A percentile compares a stretch with the other conserved stretches of the same genome.
Evolutionary conservation across 2,113 vertebrate species (phyloP).

Genomic region (Pithys albifrons): DNA sequence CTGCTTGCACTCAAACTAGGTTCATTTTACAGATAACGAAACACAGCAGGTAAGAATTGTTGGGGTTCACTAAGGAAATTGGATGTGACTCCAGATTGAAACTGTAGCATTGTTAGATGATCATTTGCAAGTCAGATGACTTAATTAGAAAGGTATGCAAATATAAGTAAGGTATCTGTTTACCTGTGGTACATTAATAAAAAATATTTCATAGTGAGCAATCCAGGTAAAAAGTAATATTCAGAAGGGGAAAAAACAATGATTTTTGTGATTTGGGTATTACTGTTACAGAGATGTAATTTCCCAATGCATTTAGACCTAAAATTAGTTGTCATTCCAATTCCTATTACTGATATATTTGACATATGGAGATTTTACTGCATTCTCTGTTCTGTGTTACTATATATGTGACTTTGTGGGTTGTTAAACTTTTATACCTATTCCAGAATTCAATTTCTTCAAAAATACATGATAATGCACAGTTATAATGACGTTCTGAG

Average conservation of each 20-base stretch:
- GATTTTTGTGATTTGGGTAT: not conserved
- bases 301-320: not conserved
- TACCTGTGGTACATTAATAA: not conserved
- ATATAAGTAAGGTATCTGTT: not conserved
- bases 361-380: not conserved
- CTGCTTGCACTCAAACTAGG: not conserved
- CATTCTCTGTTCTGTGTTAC: not conserved
- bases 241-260: not conserved
- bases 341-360: not conserved
- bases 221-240: not conserved
- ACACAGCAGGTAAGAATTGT: not conserved
- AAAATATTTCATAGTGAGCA: not conserved
- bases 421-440: constrained; percentile 40
- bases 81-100: not conserved
- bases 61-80: not conserved
- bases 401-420: not conserved
- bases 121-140: not conserved
- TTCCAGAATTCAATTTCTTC: constrained; percentile 34
- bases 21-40: not conserved
- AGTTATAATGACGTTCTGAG: not conserved
- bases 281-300: not conserved
- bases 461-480: not conserved
- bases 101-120: not conserved
- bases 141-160: not conserved
- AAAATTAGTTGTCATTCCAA: constrained; percentile 8